These are phyloP conservation scores for Nomada fucata DNA, from an alignment of 2,888 invertebrate species.

Conservation along the genomic window DNA sequence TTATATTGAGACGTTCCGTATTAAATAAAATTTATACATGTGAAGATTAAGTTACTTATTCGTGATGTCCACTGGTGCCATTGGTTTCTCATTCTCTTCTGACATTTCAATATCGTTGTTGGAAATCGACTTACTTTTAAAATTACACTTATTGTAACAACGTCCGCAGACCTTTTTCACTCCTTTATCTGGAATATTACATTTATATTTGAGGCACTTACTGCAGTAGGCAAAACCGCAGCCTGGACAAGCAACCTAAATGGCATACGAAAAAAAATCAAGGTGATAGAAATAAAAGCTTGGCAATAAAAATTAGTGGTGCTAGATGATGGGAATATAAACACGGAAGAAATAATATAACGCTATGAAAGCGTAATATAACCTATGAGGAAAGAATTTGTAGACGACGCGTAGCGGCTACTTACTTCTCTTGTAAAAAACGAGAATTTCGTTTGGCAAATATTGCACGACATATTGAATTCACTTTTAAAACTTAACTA, in stretches of 20 bases:
- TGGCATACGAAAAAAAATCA: conserved; percentile 43
- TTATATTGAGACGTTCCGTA: too few relatives aligned
- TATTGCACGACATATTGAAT: conserved; percentile 89
- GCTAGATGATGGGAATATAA: conserved; percentile 2
- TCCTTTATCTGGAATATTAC: conserved; percentile 87
- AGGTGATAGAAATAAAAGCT: conserved; percentile 11
- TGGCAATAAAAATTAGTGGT: neutral
- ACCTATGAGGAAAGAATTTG: conserved; percentile 30
- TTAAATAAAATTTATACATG: neutral
- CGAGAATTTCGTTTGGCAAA: conserved; percentile 89
- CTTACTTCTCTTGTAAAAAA: conserved; percentile 90
- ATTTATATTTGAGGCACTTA: conserved; percentile 91
- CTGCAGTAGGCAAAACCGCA: conserved; percentile 94
- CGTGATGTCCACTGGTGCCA: conserved; percentile 77
- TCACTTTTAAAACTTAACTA: neutral
- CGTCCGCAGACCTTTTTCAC: conserved; percentile 89
- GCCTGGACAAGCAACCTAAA: conserved; percentile 92
- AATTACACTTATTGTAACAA: conserved; percentile 84
- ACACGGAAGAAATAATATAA: neutral
- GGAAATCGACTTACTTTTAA: conserved; percentile 54
- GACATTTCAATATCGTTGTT: conserved; percentile 47
- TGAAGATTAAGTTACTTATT: conserved; percentile 66
- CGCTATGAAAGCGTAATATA: neutral
- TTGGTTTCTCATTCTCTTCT: conserved; percentile 56
- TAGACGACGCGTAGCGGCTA: conserved; percentile 9